Conservation (phyloP, 2,797 vertebrate species). For the Phalanger gymnotis region DNA sequence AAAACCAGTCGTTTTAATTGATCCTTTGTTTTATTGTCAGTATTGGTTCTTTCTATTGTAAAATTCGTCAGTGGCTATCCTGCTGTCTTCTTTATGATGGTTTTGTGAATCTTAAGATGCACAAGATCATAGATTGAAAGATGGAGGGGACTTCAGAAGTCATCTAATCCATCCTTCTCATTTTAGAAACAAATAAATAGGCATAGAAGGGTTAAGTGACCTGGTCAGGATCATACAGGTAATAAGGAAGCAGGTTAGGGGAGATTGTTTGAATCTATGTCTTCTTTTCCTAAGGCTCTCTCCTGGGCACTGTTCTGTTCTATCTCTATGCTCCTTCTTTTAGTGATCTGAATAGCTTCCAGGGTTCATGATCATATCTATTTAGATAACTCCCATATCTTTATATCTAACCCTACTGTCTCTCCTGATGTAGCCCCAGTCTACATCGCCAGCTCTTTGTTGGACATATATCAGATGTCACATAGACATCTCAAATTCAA, state of each 20-base stretch:
- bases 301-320: neutral
- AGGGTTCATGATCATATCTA: neutral
- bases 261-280: neutral
- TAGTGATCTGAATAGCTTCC: neutral
- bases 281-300: neutral
- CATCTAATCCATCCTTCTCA: neutral
- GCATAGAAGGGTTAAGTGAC: neutral
- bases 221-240: neutral
- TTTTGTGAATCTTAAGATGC: neutral
- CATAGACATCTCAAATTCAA: neutral
- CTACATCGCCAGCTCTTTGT: neutral
- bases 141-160: neutral
- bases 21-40: neutral
- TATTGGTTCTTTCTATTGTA: neutral
- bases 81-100: neutral
- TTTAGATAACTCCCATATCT: neutral
- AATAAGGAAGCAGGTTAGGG: neutral
- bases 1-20: neutral
- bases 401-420: neutral
- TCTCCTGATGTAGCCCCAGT: neutral
- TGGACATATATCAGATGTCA: neutral
- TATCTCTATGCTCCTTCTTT: neutral
- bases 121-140: neutral
- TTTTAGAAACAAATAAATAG: neutral
- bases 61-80: neutral